Base-by-base conservation (phyloP, 2,888 invertebrate genomes). In the Raillietiella orientalis region DNA sequence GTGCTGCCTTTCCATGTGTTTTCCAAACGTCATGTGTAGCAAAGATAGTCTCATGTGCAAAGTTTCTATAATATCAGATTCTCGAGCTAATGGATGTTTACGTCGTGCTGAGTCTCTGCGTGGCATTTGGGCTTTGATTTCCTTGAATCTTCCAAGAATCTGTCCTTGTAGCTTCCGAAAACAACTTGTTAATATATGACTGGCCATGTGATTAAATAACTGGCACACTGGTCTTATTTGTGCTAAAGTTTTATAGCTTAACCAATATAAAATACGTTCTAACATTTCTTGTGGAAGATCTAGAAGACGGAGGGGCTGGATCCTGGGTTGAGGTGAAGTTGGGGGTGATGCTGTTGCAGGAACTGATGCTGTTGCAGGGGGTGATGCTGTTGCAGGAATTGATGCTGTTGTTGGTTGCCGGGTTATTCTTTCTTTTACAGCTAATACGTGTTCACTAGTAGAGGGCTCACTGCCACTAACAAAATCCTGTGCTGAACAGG, bases 21-120 rank as follows among this genome's bases (percentile, higher is more conserved):
- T 82, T 26, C 75, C 75, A 52, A 79, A 77, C 12, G 77, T 70
- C 79, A 82, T 82, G 49, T 77, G 75, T 32, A 84, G 52, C 29
- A 84, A 51, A 27, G 75, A 75, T 26, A 84, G 56, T 34, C 82
- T 59, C 66, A 82, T 84, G 41, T 82, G 75, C 35, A 82, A 55
- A 1, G 82, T 82, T 48, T 82, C 79, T 40, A 82, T 66, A 24
- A 82, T 79, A 46, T 82, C 82, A 20, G 71, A 72, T 50, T 82
- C 79, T 41, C 75, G 70, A 14, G 79, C 75, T 36, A 82, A 50
- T 1, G 71, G 71, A 46, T 84, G 84, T 44, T 67, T 75, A 16
- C 82, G 59, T 22, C 84, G 58, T 4, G 79, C 79, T 2, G 79
- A 79, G 45, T 84, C 82, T 31, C 75, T 53, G 24, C 82, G 56